Percentiles rank a stretch among this genome's conserved stretches.
These are phyloP conservation scores for Aplochiton taeniatus DNA, from an alignment of 2,797 vertebrate genomes.

Conservation along the genomic window DNA sequence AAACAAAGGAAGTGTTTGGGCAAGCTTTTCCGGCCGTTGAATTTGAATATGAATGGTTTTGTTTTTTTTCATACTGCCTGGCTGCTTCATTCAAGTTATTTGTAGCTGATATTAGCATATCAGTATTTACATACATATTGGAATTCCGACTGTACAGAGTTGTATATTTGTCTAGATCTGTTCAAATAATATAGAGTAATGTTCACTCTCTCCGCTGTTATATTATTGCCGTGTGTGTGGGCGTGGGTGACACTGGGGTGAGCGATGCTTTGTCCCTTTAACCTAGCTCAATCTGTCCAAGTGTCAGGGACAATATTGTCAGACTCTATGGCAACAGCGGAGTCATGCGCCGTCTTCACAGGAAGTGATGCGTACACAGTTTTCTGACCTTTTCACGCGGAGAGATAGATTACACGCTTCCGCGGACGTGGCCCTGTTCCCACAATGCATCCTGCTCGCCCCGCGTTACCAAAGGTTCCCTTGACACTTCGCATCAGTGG, in stretches of 20 bases:
- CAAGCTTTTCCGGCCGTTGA: too few relatives aligned
- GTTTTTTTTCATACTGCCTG: too few relatives aligned
- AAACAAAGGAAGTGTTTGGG: too few relatives aligned
- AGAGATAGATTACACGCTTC: constrained; percentile 20
- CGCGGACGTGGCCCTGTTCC: constrained; percentile 1
- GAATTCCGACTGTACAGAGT: too few relatives aligned
- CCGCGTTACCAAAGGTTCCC: constrained; percentile 1
- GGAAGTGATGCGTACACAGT: constrained; percentile 21
- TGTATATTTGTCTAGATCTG: too few relatives aligned
- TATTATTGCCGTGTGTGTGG: constrained; percentile 15
- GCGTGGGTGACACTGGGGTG: constrained; percentile 8
- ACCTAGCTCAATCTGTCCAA: background rate
- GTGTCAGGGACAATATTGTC: too few relatives aligned
- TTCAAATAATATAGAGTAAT: too few relatives aligned
- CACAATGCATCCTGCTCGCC: constrained; percentile 15
- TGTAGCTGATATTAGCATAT: too few relatives aligned
- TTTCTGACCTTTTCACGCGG: constrained; percentile 37
- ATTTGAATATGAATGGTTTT: too few relatives aligned
- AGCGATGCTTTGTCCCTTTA: background rate
- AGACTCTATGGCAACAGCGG: background rate
- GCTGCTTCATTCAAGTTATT: too few relatives aligned
- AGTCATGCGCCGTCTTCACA: constrained; percentile 1
- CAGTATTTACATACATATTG: too few relatives aligned
- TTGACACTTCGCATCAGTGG: background rate
- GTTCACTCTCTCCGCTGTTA: background rate